Conservation (phyloP, 2,888 invertebrate species). For the Callinectes sapidus region DNA sequence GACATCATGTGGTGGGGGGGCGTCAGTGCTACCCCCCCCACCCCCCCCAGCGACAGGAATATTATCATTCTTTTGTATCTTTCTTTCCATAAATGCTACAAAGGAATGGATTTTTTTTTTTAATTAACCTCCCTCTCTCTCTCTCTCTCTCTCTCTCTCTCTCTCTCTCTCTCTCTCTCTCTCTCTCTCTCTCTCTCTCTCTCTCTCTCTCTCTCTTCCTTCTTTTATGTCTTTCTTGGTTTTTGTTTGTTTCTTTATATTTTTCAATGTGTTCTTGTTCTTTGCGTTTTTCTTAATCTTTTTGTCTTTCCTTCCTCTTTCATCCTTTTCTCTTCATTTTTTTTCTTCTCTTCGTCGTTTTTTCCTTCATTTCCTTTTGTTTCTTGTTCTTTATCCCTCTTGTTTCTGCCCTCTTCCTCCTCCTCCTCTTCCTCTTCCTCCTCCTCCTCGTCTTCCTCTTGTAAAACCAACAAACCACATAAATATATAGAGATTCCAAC, state of each 20-base stretch:
- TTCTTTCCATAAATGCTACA: constrained; percentile 30
- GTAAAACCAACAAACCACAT: too few species aligned
- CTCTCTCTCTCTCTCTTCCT: not conserved
- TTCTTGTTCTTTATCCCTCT: not conserved
- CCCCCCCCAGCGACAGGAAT: not conserved
- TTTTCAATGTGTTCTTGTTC: not conserved
- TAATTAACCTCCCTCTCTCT: not conserved
- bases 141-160: not conserved
- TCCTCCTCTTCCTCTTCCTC: not conserved
- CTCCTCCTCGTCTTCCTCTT: too few species aligned
- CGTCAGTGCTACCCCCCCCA: not conserved
- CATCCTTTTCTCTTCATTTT: not conserved
- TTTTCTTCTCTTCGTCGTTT: not conserved
- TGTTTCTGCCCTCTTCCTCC: not conserved
- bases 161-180: not conserved
- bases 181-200: not conserved
- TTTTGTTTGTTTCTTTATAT: not conserved
- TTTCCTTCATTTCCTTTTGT: not conserved
- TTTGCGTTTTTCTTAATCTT: not conserved
- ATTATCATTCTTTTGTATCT: not conserved
- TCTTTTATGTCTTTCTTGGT: not conserved
- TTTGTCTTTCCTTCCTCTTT: not conserved
- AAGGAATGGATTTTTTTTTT: not conserved
- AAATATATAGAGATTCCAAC: too few species aligned
- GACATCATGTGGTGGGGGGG: not conserved